Evolutionary conservation across 2,797 vertebrate species (phyloP).

Genomic region (Ceyx erithaca): DNA sequence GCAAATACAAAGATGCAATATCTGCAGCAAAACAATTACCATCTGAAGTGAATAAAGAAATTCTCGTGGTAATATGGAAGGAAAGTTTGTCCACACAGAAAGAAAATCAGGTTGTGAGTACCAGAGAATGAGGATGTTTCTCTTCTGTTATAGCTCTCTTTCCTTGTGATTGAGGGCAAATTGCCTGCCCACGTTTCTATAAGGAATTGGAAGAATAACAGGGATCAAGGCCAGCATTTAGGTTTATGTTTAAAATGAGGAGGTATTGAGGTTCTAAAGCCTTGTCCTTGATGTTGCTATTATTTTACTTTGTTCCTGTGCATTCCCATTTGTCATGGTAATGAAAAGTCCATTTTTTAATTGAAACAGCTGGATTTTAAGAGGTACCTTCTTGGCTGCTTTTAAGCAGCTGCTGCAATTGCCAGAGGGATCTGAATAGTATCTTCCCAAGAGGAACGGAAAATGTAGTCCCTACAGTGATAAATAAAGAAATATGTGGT

Average conservation of each 20-base stretch:
- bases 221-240: not conserved
- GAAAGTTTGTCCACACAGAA: not conserved
- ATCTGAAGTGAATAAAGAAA: conserved; percentile 1
- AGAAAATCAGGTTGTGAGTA: not conserved
- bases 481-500: not conserved
- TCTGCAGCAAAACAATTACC: not conserved
- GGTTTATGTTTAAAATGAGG: not conserved
- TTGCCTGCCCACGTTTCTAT: fast-evolving
- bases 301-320: not conserved
- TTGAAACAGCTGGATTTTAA: not conserved
- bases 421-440: not conserved
- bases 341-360: not conserved
- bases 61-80: not conserved
- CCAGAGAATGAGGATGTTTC: not conserved
- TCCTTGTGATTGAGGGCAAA: not conserved
- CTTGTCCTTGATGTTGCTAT: not conserved
- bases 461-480: not conserved
- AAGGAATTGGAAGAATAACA: not conserved
- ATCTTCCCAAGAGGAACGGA: not conserved
- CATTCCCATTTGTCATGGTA: not conserved
- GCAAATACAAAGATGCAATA: not conserved
- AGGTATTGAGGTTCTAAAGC: not conserved
- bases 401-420: not conserved
- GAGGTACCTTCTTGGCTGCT: not conserved
- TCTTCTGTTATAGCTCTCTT: not conserved